phyloP scores from a whole-genome alignment of 2,888 invertebrate species.

The Leptinotarsa tumamoca region DNA sequence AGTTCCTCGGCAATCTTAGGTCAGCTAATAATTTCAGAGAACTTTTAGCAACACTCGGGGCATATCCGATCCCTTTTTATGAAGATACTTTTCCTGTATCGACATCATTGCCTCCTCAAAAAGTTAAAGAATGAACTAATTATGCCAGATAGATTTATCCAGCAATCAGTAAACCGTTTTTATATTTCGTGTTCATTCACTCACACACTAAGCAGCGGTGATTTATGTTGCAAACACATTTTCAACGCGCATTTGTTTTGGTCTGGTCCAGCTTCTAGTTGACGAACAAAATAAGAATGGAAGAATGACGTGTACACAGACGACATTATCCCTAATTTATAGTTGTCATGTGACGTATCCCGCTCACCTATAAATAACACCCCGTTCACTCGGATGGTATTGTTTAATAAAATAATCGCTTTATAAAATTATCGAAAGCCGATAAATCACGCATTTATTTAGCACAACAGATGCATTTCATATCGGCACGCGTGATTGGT shows the following conservation, averaged over 20 bases:
- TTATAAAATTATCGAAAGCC: constrained; percentile 62
- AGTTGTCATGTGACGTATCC: constrained; percentile 44
- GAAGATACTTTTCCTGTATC: no score
- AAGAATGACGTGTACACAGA: constrained; percentile 44
- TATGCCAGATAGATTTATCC: no score
- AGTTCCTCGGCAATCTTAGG: no score
- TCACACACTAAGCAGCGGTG: neutral
- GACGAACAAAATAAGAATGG: constrained; percentile 30
- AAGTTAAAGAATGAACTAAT: no score
- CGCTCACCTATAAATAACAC: constrained; percentile 53
- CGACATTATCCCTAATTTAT: constrained; percentile 43
- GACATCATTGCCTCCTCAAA: no score
- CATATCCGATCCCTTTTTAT: no score
- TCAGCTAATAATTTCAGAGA: no score
- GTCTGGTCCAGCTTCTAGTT: neutral
- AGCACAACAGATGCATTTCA: constrained; percentile 65
- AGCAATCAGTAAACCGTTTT: no score
- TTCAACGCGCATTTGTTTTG: constrained; percentile 2
- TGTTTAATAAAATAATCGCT: constrained; percentile 64
- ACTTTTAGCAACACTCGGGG: no score
- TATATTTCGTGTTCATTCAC: no score
- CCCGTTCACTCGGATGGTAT: constrained; percentile 54
- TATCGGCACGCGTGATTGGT: constrained; percentile 64
- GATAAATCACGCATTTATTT: constrained; percentile 65
- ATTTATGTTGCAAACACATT: neutral